Percentiles rank a stretch among this genome's conserved stretches.
These are phyloP conservation scores for Lophura nycthemera DNA, from an alignment of 2,113 vertebrate species.

Conservation along the genomic window DNA sequence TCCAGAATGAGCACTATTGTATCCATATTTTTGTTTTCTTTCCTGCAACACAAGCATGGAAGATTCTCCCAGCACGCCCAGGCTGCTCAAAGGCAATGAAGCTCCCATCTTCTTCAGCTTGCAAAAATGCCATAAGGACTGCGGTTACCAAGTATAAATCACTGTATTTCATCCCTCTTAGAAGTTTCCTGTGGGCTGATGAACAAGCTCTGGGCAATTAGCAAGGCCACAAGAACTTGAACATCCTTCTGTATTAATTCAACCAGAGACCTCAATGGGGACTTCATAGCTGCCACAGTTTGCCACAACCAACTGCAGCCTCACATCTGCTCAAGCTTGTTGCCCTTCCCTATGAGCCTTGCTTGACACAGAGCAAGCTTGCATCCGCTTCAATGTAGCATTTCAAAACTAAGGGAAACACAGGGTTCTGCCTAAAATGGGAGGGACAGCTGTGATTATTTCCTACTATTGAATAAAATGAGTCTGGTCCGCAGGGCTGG, in stretches of 20 bases:
- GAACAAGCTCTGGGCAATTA: background rate
- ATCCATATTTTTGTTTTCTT: fast-evolving
- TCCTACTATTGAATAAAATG: background rate
- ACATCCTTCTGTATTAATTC: background rate
- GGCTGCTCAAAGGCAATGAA: background rate
- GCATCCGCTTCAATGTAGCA: background rate
- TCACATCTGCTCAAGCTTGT: background rate
- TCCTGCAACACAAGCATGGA: fast-evolving
- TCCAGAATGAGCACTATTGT: background rate
- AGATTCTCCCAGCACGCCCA: background rate
- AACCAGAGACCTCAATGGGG: background rate
- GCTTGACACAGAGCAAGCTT: background rate
- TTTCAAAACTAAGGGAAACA: background rate
- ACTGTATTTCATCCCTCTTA: background rate
- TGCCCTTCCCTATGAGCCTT: background rate
- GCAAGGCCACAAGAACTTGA: background rate
- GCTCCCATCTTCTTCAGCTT: background rate
- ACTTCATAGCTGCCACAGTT: background rate
- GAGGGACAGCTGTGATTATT: background rate
- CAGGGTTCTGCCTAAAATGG: background rate
- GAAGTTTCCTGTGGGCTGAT: background rate
- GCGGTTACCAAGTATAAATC: background rate
- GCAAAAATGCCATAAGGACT: background rate
- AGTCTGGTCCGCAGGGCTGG: background rate
- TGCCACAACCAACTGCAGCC: background rate